Evolutionary conservation across 2,888 invertebrate genomes (phyloP).

Genomic region (Galeruca laticollis): DNA sequence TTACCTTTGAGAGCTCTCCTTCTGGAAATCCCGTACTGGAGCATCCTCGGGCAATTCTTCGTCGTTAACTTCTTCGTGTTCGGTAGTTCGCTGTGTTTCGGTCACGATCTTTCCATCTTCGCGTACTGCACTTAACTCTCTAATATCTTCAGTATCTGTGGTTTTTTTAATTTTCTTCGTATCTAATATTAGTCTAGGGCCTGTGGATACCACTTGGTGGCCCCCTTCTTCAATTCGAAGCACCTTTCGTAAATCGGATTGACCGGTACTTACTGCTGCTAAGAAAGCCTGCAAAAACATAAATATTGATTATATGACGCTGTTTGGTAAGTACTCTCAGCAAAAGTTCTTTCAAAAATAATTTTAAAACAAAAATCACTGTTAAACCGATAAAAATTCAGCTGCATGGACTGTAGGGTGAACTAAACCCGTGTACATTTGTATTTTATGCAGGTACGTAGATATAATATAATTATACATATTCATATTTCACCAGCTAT

Average conservation of each 20-base stretch:
- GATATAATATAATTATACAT: no score
- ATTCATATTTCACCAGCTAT: no score
- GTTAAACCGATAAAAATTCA: no score
- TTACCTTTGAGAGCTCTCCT: constrained; percentile 67
- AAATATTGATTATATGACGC: not conserved
- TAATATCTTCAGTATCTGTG: constrained; percentile 87
- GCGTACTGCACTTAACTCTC: constrained; percentile 80
- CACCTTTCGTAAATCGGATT: constrained; percentile 79
- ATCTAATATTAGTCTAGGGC: constrained; percentile 81
- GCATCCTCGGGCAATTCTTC: constrained; percentile 79
- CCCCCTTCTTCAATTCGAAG: constrained; percentile 72
- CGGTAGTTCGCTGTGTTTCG: constrained; percentile 84
- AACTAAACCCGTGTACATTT: no score
- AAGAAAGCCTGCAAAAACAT: constrained; percentile 74
- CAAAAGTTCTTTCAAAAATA: no score
- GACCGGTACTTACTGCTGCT: constrained; percentile 75
- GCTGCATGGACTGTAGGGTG: no score
- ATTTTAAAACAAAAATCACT: no score
- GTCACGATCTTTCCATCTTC: constrained; percentile 89
- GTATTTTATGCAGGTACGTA: no score
- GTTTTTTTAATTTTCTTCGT: constrained; percentile 83
- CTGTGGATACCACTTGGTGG: constrained; percentile 74
- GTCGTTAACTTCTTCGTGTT: constrained; percentile 87
- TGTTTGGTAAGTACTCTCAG: no score
- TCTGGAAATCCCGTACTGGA: constrained; percentile 66